Base-by-base conservation (phyloP, 2,888 invertebrate genomes). In the Drosophila incognita region DNA sequence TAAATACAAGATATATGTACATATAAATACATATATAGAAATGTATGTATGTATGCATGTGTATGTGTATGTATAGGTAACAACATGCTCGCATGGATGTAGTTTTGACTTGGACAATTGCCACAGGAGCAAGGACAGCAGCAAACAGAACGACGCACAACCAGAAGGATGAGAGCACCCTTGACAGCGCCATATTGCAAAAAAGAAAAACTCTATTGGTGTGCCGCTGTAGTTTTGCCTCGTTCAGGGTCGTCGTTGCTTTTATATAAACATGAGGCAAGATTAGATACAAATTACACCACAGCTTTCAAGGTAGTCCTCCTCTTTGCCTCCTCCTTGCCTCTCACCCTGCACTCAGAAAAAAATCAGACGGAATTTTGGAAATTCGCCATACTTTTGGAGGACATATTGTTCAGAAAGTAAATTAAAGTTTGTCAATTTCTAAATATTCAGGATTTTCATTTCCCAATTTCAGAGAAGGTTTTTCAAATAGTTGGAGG, bases 271-370 rank as follows among this genome's bases (percentile, higher is more conserved):
- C 90, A 86, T 90, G 85, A 90, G 85, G 83, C 89, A 78, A 90
- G 90, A 90, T 86, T 90, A 86, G 90, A 90, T 86, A 90, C 90
- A 86, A 86, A 86, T 90, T 86, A 90, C 85, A 81, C 87, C 79
- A 83, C 89, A 86, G 89, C 89, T 86, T 82, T 75, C 78, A 83
- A 88, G 86, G 90, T 85, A 83, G 83, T 77, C 79, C 42, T 66
- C 57, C 58, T 46, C 27, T 38, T 11, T n/a, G 2, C 6, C n/a
- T 13, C 15, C 58, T 46, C 27, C 42, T 11, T n/a, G 2, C 6
- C n/a, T 13, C 15, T 3, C 54, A 0, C 5, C 24, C 2, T 36
- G 5, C 54, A 27, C 27, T 29, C 29, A 6, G 18, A 46, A 24
- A 46, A 46, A 46, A 24, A 7, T 21, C 7, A 0, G 0, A 2